Percentiles rank a stretch among this genome's conserved stretches.
These are phyloP conservation scores for Mormyrus iriodes DNA, from an alignment of 2,113 vertebrate genomes.

Conservation along the genomic window DNA sequence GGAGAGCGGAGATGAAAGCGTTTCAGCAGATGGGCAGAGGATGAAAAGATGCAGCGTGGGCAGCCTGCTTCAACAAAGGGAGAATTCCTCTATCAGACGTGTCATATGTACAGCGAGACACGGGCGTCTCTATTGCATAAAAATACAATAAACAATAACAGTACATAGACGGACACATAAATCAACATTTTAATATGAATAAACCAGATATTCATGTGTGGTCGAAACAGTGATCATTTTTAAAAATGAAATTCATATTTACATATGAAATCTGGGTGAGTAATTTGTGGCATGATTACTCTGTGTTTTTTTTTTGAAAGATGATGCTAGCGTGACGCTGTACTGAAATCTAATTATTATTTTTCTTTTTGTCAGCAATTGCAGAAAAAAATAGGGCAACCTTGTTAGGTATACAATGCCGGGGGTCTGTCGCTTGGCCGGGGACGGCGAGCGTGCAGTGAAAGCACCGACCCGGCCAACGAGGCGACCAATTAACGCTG, in stretches of 20 bases:
- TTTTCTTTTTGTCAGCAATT: constrained; percentile 38
- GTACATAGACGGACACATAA: background rate
- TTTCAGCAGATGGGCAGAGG: constrained; percentile 71
- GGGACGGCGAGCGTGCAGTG: constrained; percentile 56
- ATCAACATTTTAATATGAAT: background rate
- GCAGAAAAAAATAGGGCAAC: constrained; percentile 42
- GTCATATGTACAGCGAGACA: background rate
- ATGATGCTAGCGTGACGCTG: background rate
- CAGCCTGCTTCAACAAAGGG: constrained; percentile 69
- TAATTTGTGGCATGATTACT: background rate
- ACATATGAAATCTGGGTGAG: background rate
- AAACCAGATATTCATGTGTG: background rate
- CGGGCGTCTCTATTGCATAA: background rate
- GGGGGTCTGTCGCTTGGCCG: constrained; percentile 48
- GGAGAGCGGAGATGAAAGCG: constrained; percentile 62
- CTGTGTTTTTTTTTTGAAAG: background rate
- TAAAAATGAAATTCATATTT: background rate
- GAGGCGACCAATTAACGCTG: constrained; percentile 96
- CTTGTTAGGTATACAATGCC: constrained; percentile 55
- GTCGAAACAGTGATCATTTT: background rate
- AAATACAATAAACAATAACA: background rate
- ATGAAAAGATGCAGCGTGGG: constrained; percentile 70
- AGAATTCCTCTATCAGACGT: background rate
- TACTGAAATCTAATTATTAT: constrained; percentile 4
- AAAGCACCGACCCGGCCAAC: constrained; percentile 84